These are phyloP conservation scores for Salmo trutta DNA, from an alignment of 2,797 vertebrate genomes.

Conservation along the genomic window DNA sequence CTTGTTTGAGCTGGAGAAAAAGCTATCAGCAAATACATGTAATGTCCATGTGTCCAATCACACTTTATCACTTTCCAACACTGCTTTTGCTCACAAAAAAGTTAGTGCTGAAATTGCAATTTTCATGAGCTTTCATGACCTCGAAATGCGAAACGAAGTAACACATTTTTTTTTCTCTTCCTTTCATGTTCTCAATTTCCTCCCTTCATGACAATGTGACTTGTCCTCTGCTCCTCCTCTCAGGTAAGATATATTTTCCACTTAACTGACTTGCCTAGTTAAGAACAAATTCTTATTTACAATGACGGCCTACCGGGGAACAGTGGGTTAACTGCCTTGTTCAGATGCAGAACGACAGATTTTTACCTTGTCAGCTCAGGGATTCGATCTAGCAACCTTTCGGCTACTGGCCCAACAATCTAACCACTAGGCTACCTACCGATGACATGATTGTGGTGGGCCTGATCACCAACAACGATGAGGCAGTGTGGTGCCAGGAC, in stretches of 20 bases:
- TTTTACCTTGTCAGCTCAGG: too few relatives aligned
- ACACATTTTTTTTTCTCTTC: neutral
- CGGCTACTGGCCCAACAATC: too few relatives aligned
- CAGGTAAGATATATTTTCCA: slow-evolving; percentile 49
- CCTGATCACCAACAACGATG: too few relatives aligned
- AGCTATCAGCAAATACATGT: neutral
- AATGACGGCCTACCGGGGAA: too few relatives aligned
- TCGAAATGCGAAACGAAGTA: neutral
- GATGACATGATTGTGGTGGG: too few relatives aligned
- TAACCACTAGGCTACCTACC: too few relatives aligned
- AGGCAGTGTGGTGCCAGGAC: too few relatives aligned
- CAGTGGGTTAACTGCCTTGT: too few relatives aligned
- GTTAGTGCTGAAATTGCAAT: slow-evolving; percentile 29
- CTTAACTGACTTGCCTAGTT: too few relatives aligned
- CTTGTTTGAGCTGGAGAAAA: neutral
- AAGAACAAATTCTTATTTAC: too few relatives aligned
- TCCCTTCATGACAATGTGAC: neutral
- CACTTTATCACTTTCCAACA: slow-evolving; percentile 12
- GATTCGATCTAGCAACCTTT: too few relatives aligned
- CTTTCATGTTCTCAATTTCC: slow-evolving; percentile 19
- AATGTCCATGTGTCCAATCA: slow-evolving; percentile 8
- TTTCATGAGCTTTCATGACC: slow-evolving; percentile 22
- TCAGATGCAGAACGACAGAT: too few relatives aligned
- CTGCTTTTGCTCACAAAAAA: slow-evolving; percentile 16
- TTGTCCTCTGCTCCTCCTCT: slow-evolving; percentile 15